phyloP scores from a whole-genome alignment of 2,113 vertebrate genomes.

The Gorilla gorilla region DNA sequence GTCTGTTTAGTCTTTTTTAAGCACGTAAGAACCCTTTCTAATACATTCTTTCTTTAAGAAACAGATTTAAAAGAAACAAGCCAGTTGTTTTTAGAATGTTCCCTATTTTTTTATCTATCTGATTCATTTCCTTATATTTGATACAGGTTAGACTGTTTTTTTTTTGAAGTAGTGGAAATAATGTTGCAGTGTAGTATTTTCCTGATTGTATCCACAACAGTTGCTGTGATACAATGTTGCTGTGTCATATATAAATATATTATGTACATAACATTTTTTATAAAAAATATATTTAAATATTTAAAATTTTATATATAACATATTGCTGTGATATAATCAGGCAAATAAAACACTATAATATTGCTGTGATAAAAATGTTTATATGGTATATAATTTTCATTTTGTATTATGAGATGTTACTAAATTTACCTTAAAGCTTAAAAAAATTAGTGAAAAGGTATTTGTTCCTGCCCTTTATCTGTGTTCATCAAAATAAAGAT shows the following conservation, averaged over 20 bases:
- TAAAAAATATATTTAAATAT: too few relatives aligned
- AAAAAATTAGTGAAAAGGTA: neutral
- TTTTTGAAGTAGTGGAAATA: neutral
- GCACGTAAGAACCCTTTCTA: neutral
- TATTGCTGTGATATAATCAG: too few relatives aligned
- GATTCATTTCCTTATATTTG: neutral
- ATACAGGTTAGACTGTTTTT: neutral
- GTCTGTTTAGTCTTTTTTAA: neutral
- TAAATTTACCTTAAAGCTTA: neutral
- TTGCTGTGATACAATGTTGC: too few relatives aligned
- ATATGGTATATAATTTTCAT: neutral
- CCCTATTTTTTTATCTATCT: neutral
- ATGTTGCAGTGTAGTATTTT: neutral
- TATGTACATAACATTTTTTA: too few relatives aligned
- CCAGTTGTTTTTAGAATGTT: neutral
- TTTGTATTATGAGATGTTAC: neutral
- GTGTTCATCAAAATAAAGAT: neutral
- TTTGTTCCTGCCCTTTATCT: neutral
- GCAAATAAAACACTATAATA: too few relatives aligned
- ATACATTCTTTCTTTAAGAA: too few relatives aligned
- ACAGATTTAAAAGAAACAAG: neutral
- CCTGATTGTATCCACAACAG: too few relatives aligned
- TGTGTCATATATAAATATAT: too few relatives aligned
- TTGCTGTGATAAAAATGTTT: too few relatives aligned
- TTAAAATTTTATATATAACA: too few relatives aligned